A percentile compares a stretch with the other conserved stretches of the same genome.
These are phyloP conservation scores for Synergus japonicus DNA, from an alignment of 2,888 invertebrate species.

Conservation along the genomic window DNA sequence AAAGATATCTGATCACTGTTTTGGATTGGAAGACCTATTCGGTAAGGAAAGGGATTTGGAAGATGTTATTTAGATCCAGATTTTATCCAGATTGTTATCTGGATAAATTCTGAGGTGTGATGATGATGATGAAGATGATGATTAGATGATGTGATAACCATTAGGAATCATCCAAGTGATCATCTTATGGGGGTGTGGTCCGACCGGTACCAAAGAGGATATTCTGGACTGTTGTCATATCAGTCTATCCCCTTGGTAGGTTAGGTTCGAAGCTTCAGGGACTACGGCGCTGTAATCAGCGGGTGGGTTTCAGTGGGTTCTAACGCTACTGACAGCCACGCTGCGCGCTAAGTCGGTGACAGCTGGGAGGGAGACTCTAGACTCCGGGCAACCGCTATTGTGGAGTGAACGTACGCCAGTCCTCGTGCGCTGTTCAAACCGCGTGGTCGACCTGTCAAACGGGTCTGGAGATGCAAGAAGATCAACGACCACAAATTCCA, in stretches of 20 bases:
- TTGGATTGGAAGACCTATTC: neutral
- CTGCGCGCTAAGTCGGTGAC: constrained; percentile 36
- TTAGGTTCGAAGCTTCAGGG: constrained; percentile 43
- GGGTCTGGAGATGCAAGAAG: neutral
- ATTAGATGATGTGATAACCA: neutral
- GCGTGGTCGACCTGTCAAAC: constrained; percentile 19
- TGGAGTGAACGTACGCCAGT: constrained; percentile 21
- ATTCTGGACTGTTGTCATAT: neutral
- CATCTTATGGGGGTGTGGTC: neutral
- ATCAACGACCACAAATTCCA: neutral
- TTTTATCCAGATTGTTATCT: neutral
- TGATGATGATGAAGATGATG: neutral
- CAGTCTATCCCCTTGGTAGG: neutral
- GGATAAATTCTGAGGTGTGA: too few relatives aligned
- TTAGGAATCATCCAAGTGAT: neutral
- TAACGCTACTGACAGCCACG: constrained; percentile 28
- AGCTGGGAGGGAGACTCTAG: constrained; percentile 40
- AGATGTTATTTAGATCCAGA: neutral
- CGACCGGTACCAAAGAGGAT: neutral
- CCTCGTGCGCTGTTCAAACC: constrained; percentile 24
- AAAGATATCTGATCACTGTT: neutral
- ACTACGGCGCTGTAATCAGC: constrained; percentile 33
- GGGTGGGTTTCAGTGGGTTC: constrained; percentile 19
- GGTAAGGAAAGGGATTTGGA: neutral
- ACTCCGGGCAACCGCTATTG: constrained; percentile 57